phyloP scores from a whole-genome alignment of 2,888 invertebrate species.

The Melipona bicolor region DNA sequence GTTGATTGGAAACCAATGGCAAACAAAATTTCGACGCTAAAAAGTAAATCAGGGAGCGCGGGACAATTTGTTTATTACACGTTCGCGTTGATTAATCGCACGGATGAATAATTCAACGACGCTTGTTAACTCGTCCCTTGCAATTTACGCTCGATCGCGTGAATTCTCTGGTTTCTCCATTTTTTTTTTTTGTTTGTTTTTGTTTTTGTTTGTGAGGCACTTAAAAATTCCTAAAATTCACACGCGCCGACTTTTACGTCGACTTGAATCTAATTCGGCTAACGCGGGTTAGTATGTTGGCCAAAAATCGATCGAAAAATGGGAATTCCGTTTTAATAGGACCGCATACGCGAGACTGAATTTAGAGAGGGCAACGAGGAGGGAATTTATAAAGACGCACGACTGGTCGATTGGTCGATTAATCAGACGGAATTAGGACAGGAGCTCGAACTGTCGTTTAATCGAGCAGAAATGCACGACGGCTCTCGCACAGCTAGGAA shows the following conservation, averaged over 20 bases:
- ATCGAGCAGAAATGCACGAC: constrained; percentile 47
- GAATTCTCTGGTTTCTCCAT: background rate
- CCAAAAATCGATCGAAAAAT: background rate
- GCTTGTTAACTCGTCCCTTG: background rate
- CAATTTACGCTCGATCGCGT: too few species aligned
- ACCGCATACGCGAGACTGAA: background rate
- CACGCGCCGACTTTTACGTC: too few species aligned
- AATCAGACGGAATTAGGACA: constrained; percentile 62
- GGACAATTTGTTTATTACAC: background rate
- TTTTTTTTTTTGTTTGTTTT: background rate
- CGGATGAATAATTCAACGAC: background rate
- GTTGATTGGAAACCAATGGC: background rate
- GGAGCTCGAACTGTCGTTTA: constrained; percentile 37
- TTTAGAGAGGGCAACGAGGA: background rate
- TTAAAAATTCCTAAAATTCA: too few species aligned
- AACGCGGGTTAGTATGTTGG: too few species aligned
- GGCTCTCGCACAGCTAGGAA: constrained; percentile 57
- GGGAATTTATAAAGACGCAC: constrained; percentile 19
- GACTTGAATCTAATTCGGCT: too few species aligned
- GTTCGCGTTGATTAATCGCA: background rate
- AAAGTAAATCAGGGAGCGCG: background rate
- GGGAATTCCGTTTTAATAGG: background rate
- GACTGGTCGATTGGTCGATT: constrained; percentile 65
- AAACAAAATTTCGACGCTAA: background rate
- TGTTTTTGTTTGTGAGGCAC: too few species aligned